These are phyloP conservation scores for Hedychridium roseum DNA, from an alignment of 2,888 invertebrate species.

Conservation along the genomic window DNA sequence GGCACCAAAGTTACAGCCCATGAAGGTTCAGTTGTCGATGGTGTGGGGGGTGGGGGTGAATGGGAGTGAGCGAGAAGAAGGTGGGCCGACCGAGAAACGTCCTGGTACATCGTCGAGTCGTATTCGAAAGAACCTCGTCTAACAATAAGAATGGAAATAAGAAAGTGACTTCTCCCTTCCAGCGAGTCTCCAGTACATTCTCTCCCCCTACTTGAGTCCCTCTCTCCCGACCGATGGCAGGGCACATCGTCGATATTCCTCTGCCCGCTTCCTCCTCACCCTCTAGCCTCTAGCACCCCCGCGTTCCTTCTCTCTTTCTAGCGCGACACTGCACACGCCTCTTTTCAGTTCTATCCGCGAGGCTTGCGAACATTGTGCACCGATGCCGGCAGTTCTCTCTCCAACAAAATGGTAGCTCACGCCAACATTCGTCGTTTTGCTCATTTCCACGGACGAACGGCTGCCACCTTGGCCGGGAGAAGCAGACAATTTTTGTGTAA, in stretches of 20 bases:
- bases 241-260: constrained; percentile 11
- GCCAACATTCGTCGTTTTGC: constrained; percentile 23
- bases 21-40: too few relatives aligned
- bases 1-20: constrained; percentile 24
- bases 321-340: constrained; percentile 4
- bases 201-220: background rate
- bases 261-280: background rate
- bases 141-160: constrained; percentile 37
- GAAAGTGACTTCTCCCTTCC: constrained; percentile 29
- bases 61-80: constrained; percentile 12
- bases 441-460: constrained; percentile 23
- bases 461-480: too few relatives aligned
- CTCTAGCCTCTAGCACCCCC: background rate
- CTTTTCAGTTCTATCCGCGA: constrained; percentile 6
- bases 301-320: background rate
- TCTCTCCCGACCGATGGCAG: background rate
- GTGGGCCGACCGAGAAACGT: constrained; percentile 25
- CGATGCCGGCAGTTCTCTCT: constrained; percentile 7
- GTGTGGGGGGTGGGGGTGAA: constrained; percentile 18
- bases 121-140: constrained; percentile 34
- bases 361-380: constrained; percentile 20
- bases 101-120: constrained; percentile 29
- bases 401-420: constrained; percentile 31
- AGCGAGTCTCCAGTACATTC: background rate
- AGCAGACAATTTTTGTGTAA: too few relatives aligned